Percentiles rank a stretch among this genome's conserved stretches.
phyloP scores from a whole-genome alignment of 1,140 invertebrate species.

The Conus betulinus region DNA sequence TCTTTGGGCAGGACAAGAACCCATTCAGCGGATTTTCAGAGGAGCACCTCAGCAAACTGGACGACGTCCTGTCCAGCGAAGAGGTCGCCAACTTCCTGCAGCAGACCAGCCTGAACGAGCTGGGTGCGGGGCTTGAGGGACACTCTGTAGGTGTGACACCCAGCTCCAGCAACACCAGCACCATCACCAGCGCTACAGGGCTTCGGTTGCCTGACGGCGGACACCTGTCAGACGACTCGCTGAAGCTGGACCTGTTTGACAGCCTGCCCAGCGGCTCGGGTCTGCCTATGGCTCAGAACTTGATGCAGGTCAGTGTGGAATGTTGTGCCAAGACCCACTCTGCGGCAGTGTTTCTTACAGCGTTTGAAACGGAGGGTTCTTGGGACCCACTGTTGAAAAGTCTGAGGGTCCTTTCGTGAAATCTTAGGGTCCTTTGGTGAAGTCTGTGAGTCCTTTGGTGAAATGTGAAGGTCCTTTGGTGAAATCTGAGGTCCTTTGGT shows the following conservation, averaged over 20 bases:
- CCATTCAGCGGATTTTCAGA: slow-evolving; percentile 80
- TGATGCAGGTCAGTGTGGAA: slow-evolving; percentile 37
- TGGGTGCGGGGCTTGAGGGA: slow-evolving; percentile 32
- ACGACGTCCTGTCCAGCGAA: slow-evolving; percentile 80
- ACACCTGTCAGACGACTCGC: slow-evolving; percentile 36
- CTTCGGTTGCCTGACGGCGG: slow-evolving; percentile 17
- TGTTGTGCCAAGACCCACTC: no score
- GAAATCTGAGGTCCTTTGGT: no score
- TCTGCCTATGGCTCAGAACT: slow-evolving; percentile 35
- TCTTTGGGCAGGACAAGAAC: slow-evolving; percentile 64
- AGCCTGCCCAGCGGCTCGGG: slow-evolving; percentile 7
- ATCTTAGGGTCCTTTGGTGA: no score
- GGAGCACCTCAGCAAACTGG: slow-evolving; percentile 79
- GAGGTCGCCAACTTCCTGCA: slow-evolving; percentile 80
- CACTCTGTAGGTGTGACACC: slow-evolving; percentile 13
- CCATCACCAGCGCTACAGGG: background rate
- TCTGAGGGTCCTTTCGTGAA: no score
- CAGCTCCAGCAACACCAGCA: background rate
- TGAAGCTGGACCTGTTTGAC: slow-evolving; percentile 49
- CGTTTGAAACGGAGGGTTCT: no score
- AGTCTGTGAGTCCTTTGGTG: no score
- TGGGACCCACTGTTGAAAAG: no score
- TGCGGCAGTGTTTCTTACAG: no score
- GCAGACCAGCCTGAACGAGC: slow-evolving; percentile 73
- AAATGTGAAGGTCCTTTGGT: no score